Conservation (phyloP, 2,797 vertebrate genomes). For the Gorsachius magnificus region DNA sequence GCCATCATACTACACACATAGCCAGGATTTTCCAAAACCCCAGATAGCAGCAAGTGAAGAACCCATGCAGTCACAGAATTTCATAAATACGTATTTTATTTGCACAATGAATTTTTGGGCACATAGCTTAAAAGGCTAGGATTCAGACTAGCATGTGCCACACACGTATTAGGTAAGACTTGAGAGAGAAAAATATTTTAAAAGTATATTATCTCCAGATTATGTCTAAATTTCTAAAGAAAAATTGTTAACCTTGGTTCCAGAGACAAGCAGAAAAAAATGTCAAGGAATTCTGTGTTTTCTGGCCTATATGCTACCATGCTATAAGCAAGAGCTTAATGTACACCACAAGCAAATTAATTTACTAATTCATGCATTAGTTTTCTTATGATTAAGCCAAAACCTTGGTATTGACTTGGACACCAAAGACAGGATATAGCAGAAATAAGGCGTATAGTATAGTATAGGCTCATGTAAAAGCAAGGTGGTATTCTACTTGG, state of each 20-base stretch:
- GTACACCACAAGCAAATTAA: background rate
- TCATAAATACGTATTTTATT: background rate
- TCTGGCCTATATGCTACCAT: background rate
- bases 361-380: background rate
- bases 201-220: background rate
- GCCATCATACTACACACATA: background rate
- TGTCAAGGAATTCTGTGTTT: background rate
- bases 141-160: background rate
- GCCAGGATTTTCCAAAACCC: background rate
- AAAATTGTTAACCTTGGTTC: background rate
- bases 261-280: background rate
- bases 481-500: background rate
- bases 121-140: background rate
- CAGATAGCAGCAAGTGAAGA: background rate
- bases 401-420: background rate
- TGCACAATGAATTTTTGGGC: background rate
- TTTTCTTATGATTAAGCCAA: background rate
- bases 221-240: background rate
- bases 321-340: background rate
- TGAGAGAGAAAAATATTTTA: background rate
- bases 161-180: fast-evolving
- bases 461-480: background rate
- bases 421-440: background rate
- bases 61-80: background rate
- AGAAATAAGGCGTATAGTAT: background rate